Evolutionary conservation across 2,797 vertebrate genomes (phyloP).

Genomic region (Phrynocephalus forsythii): DNA sequence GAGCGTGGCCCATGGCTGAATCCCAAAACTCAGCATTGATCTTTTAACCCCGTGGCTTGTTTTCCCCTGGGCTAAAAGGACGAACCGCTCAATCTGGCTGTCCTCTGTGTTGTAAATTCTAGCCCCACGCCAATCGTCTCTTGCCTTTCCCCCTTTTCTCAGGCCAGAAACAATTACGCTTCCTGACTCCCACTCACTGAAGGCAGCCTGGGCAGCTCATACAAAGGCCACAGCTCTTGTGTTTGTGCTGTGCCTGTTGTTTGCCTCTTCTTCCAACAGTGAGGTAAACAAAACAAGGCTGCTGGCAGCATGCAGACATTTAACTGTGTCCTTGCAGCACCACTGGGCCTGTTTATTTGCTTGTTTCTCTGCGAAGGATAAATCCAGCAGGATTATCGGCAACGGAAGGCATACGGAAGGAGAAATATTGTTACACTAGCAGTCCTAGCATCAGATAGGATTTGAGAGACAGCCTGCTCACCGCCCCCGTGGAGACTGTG

Average conservation of each 20-base stretch:
- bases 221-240: not conserved
- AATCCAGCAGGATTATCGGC: not conserved
- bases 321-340: not conserved
- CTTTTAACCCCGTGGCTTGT: too few relatives aligned
- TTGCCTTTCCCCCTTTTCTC: not conserved
- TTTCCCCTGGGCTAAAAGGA: too few relatives aligned
- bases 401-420: not conserved
- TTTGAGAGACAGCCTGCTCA: too few relatives aligned
- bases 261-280: not conserved
- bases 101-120: too few relatives aligned
- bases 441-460: not conserved
- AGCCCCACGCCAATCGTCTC: too few relatives aligned
- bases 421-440: not conserved
- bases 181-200: not conserved
- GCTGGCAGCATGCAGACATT: not conserved
- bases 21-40: too few relatives aligned
- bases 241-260: too few relatives aligned
- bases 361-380: not conserved
- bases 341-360: too few relatives aligned
- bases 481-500: too few relatives aligned
- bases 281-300: not conserved
- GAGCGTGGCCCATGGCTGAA: too few relatives aligned
- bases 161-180: not conserved
- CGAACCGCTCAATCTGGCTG: too few relatives aligned
- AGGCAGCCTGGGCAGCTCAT: too few relatives aligned